phyloP scores from a whole-genome alignment of 2,888 invertebrate genomes.

The Drosophila atripex region DNA sequence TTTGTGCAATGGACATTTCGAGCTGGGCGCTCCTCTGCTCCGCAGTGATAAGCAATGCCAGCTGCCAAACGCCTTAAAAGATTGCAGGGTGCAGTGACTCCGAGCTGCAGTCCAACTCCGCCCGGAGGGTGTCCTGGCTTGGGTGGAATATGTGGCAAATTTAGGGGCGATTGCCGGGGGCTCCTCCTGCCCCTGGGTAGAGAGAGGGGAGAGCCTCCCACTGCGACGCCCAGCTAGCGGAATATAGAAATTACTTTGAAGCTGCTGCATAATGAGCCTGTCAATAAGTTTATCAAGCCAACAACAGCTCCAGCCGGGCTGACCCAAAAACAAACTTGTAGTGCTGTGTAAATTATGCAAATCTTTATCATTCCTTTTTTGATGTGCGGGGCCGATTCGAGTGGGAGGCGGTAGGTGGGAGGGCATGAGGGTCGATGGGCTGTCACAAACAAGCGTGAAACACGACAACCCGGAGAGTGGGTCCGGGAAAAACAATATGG shows the following conservation, averaged over 20 bases:
- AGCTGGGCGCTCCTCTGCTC: slow-evolving; percentile 42
- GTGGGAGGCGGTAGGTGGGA: neutral
- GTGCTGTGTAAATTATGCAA: slow-evolving; percentile 74
- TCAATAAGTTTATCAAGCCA: slow-evolving; percentile 73
- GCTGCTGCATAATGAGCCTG: slow-evolving; percentile 65
- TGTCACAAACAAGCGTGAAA: slow-evolving; percentile 76
- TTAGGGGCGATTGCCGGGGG: too few species aligned
- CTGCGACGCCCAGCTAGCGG: neutral
- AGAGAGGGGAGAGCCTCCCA: neutral
- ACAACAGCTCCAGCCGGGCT: slow-evolving; percentile 54
- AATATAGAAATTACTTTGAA: slow-evolving; percentile 41
- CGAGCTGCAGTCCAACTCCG: neutral
- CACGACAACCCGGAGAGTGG: slow-evolving; percentile 63
- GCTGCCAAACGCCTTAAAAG: slow-evolving; percentile 75
- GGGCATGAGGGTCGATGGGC: slow-evolving; percentile 35
- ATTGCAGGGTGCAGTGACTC: slow-evolving; percentile 72
- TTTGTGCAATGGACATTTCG: slow-evolving; percentile 76
- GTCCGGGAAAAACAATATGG: slow-evolving; percentile 75
- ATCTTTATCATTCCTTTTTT: slow-evolving; percentile 62
- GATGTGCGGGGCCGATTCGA: slow-evolving; percentile 2
- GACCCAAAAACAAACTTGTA: slow-evolving; percentile 64
- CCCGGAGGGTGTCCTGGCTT: slow-evolving; percentile 1
- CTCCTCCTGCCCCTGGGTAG: too few species aligned
- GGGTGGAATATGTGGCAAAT: too few species aligned
- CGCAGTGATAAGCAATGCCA: slow-evolving; percentile 69